Conservation (phyloP, 30 jellyfish, hydroid and myxozoan species). For the Turritopsis rubra region DNA sequence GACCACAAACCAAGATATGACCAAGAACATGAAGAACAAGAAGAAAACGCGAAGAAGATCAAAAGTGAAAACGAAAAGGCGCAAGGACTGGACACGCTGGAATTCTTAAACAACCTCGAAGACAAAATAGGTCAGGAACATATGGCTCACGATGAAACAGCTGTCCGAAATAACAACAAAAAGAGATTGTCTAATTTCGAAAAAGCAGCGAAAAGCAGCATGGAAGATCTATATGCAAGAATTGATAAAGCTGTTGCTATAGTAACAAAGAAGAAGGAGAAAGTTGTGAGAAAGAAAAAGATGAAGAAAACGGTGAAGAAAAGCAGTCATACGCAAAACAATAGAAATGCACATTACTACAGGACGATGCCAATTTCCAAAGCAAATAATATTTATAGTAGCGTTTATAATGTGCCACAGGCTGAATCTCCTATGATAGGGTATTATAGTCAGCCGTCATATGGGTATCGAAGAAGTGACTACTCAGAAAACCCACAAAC, state of each 20-base stretch:
- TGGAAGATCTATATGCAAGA: constrained; percentile 40
- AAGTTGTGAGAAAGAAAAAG: neutral
- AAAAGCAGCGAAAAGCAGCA: constrained; percentile 39
- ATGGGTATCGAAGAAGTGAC: too few relatives aligned
- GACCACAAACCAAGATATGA: neutral
- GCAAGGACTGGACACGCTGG: neutral
- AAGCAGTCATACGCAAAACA: too few relatives aligned
- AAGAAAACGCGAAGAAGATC: neutral
- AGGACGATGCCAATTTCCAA: too few relatives aligned
- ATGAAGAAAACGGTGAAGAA: neutral
- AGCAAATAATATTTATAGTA: too few relatives aligned
- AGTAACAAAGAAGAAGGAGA: neutral
- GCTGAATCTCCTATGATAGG: too few relatives aligned
- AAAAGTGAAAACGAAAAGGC: neutral
- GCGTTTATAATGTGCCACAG: too few relatives aligned
- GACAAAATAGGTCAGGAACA: constrained; percentile 7
- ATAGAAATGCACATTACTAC: too few relatives aligned
- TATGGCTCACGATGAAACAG: constrained; percentile 9
- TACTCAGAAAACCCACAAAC: too few relatives aligned
- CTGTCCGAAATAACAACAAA: neutral
- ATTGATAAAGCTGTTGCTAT: constrained; percentile 39
- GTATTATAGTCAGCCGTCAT: too few relatives aligned
- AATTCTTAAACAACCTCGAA: constrained; percentile 14
- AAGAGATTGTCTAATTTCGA: constrained; percentile 4
- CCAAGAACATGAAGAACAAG: neutral